Evolutionary conservation across 1,140 invertebrate species (phyloP).

Genomic region (Drosophila virilis): DNA sequence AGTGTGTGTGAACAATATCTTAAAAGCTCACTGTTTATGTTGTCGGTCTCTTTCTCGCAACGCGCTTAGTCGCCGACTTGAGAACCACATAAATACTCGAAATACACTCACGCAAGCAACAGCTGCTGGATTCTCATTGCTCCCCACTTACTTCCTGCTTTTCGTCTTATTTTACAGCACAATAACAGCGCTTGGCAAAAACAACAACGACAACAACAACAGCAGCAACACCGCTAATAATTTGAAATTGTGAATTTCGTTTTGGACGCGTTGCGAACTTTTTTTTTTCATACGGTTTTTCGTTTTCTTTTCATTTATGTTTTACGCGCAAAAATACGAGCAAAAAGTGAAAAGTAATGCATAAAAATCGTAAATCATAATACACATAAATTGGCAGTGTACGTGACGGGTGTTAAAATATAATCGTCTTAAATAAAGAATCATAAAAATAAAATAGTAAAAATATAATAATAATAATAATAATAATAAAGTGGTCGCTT

Average conservation of each 20-base stretch:
- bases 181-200: slow-evolving; percentile 12
- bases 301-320: slow-evolving; percentile 25
- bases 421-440: slow-evolving; percentile 14
- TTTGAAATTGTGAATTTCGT: slow-evolving; percentile 30
- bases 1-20: not conserved
- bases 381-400: slow-evolving; percentile 23
- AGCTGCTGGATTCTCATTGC: slow-evolving; percentile 50
- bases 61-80: not conserved
- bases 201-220: slow-evolving; percentile 13
- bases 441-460: slow-evolving; percentile 18
- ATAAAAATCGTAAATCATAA: slow-evolving; percentile 38
- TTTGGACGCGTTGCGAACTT: slow-evolving; percentile 20
- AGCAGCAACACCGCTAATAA: slow-evolving; percentile 18
- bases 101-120: slow-evolving; percentile 48
- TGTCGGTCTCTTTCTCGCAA: slow-evolving; percentile 13
- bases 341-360: slow-evolving; percentile 22
- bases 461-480: slow-evolving; percentile 22
- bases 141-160: slow-evolving; percentile 1
- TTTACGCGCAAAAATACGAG: slow-evolving; percentile 35
- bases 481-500: slow-evolving; percentile 16
- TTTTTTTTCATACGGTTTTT: slow-evolving; percentile 39
- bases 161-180: slow-evolving; percentile 30
- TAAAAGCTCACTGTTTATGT: not conserved
- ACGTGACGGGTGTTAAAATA: slow-evolving; percentile 40
- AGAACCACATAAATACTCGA: slow-evolving; percentile 7